Conservation (phyloP, 1,140 invertebrate species). For the Zaprionus lachaisei region DNA sequence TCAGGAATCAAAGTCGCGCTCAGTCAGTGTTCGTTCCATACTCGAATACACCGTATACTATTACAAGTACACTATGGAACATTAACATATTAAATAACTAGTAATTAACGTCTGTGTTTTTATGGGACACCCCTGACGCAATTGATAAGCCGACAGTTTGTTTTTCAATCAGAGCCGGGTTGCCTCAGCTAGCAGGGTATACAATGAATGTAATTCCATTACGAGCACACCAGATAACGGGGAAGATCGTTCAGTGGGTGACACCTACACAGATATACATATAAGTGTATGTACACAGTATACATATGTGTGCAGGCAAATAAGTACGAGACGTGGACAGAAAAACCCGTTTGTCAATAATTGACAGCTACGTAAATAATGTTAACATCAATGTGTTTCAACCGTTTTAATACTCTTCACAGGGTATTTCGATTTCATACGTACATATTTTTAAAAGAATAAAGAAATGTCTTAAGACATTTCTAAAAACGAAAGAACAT, state of each 20-base stretch:
- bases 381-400: conserved; percentile 60
- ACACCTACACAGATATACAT: conserved; percentile 26
- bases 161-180: conserved; percentile 22
- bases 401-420: conserved; percentile 22
- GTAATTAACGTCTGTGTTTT: conserved; percentile 14
- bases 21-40: conserved; percentile 34
- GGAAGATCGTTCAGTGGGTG: conserved; percentile 44
- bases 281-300: neutral
- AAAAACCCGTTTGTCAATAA: conserved; percentile 72
- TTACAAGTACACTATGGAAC: neutral
- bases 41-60: conserved; percentile 1
- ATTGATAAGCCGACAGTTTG: conserved; percentile 58
- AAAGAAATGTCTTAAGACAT: neutral
- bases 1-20: conserved; percentile 41
- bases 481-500: neutral
- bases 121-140: conserved; percentile 50
- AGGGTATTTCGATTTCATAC: neutral
- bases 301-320: conserved; percentile 1
- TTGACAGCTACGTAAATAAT: conserved; percentile 76
- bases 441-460: neutral
- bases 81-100: conserved; percentile 23
- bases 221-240: conserved; percentile 20
- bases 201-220: conserved; percentile 45
- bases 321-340: conserved; percentile 23
- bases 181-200: conserved; percentile 9